These are phyloP conservation scores for Hydrozoanthus tunicans DNA, from an alignment of 64 coral and sea anemone species.

Conservation along the genomic window DNA sequence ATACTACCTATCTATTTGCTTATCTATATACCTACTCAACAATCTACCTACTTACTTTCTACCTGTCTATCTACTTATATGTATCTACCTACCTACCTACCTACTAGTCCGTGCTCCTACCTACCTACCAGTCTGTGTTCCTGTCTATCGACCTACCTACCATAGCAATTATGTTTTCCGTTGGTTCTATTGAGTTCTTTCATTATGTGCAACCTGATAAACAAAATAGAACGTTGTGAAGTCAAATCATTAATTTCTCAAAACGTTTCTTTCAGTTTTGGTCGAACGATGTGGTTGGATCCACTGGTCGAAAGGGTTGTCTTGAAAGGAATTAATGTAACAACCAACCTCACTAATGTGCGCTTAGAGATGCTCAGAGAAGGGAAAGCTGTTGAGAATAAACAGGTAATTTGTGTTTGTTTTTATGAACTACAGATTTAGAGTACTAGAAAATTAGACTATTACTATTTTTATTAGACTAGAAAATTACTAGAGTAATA, in stretches of 20 bases:
- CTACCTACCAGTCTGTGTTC: too few species aligned
- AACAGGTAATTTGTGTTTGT: constrained; percentile 53
- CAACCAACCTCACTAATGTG: constrained; percentile 82
- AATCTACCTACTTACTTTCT: background rate
- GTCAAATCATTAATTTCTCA: background rate
- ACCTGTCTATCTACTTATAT: background rate
- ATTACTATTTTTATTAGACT: too few species aligned
- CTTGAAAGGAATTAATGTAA: constrained; percentile 89
- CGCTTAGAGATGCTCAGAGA: constrained; percentile 79
- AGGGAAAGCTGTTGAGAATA: constrained; percentile 81
- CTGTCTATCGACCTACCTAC: too few species aligned
- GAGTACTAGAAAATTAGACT: too few species aligned
- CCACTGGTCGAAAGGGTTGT: constrained; percentile 75
- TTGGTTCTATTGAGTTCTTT: background rate
- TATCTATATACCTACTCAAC: background rate
- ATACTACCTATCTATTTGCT: background rate
- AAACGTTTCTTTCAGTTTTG: constrained; percentile 57
- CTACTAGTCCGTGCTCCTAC: too few species aligned
- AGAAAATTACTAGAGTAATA: too few species aligned
- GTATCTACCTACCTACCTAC: too few species aligned
- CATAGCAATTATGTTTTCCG: too few species aligned
- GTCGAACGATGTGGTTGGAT: constrained; percentile 95
- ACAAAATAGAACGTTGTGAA: background rate
- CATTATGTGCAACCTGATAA: background rate
- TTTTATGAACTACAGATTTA: too few species aligned